phyloP scores from a whole-genome alignment of 2,113 vertebrate genomes.

The Hipposideros armiger region DNA sequence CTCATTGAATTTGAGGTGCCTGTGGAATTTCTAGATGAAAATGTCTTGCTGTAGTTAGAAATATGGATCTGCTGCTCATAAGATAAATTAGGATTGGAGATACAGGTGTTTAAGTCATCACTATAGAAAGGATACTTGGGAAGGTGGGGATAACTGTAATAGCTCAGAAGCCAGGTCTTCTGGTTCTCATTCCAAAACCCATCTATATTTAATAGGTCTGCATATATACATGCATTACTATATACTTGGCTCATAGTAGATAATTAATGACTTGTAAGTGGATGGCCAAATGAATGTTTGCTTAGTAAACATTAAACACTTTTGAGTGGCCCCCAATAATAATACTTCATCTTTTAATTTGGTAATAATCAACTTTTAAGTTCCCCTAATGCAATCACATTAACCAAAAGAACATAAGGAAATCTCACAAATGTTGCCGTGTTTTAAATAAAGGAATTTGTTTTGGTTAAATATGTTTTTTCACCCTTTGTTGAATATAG shows the following conservation, averaged over 20 bases:
- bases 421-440: not conserved
- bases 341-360: slow-evolving; percentile 41
- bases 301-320: not conserved
- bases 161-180: not conserved
- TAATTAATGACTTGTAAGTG: not conserved
- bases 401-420: not conserved
- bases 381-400: not conserved
- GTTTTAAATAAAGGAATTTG: slow-evolving; percentile 38
- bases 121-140: not conserved
- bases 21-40: not conserved
- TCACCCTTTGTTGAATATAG: slow-evolving; percentile 50
- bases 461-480: slow-evolving; percentile 35
- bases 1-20: slow-evolving; percentile 4
- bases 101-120: not conserved
- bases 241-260: not conserved
- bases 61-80: not conserved
- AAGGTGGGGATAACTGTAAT: not conserved
- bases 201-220: not conserved
- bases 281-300: not conserved
- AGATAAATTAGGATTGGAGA: not conserved
- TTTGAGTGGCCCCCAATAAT: not conserved
- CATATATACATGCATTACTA: not conserved
- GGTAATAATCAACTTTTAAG: slow-evolving; percentile 34
- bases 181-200: not conserved
- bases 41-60: slow-evolving; percentile 1